phyloP scores from a whole-genome alignment of 2,797 vertebrate species.

The Euphonia xanthogaster region DNA sequence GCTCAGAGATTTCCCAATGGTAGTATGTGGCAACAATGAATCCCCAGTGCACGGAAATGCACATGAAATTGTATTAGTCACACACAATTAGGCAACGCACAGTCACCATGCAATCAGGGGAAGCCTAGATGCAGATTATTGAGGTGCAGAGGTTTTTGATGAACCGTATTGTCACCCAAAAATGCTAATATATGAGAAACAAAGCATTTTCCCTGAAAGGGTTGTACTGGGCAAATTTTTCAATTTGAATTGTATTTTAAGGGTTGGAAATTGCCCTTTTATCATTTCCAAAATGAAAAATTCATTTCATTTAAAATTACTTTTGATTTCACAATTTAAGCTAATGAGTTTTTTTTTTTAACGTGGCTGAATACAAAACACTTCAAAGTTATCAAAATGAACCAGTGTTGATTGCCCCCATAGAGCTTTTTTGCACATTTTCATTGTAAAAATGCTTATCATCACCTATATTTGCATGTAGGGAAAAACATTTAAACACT shows the following conservation, averaged over 20 bases:
- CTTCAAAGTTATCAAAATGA: conserved; percentile 37
- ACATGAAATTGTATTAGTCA: conserved; percentile 69
- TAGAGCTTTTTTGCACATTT: background rate
- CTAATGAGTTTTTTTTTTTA: background rate
- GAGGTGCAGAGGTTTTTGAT: conserved; percentile 46
- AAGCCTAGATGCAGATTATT: conserved; percentile 29
- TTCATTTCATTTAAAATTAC: conserved; percentile 30
- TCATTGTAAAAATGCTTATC: conserved; percentile 4
- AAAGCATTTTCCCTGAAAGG: background rate
- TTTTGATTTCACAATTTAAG: conserved; percentile 59
- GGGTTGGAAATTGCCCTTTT: conserved; percentile 3
- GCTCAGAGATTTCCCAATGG: conserved; percentile 56
- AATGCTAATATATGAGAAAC: background rate
- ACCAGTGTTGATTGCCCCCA: background rate
- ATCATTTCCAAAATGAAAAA: conserved; percentile 16
- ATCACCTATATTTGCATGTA: background rate
- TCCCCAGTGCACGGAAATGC: conserved; percentile 57
- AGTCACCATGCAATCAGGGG: conserved; percentile 29
- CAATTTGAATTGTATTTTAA: conserved; percentile 8
- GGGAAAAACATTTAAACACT: background rate
- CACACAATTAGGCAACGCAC: conserved; percentile 56
- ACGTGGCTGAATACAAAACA: background rate
- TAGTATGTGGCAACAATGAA: conserved; percentile 66
- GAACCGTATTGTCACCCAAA: conserved; percentile 19
- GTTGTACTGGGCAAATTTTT: background rate